Base-by-base conservation (phyloP, 2,113 vertebrate genomes). In the Propithecus coquereli region DNA sequence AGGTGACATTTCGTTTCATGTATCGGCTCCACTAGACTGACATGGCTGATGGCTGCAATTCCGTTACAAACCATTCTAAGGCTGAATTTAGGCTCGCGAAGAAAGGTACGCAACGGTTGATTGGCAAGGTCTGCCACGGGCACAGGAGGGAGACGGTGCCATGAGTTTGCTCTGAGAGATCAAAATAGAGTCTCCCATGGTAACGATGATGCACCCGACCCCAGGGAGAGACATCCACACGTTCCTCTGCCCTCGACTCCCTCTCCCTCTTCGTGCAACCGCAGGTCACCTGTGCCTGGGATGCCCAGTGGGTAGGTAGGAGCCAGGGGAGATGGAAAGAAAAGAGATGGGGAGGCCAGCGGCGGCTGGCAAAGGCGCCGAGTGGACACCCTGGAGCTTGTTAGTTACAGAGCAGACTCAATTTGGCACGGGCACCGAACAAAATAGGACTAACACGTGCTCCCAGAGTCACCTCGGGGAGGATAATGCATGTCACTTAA, bases 401-500 rank as follows among this genome's bases (percentile, higher is more conserved):
- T 65, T 71, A 59, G 73, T 57, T 47, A 40, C 1, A 32, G 40
- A 34, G 40, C 0, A 0, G 70, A 12, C 63, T 47, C 2, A 0
- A 8, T 32, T 6, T 63, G 32, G 81, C 47, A 1, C 16, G 52
- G 80, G 70, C 47, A 68, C 80, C 1, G 32, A 79, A 23, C n/a
- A 40, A 20, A 47, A 30, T 10, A 9, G 66, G 4, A 27, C 65
- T 8, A 6, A 54, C 66, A 34, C 14, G 23, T 0, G 65, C 54
- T 66, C 66, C n/a, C 12, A 3, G 4, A 0, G 76, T 1, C 68
- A 0, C 3, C 91, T 79, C 87, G 25, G 68, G 73, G 50, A 71
- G 45, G 30, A 27, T 5, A 9, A 50, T 9, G 1, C 0, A 22
- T 1, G 68, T 32, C 25, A 14, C 43, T 32, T 8, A 8, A 27